Percentiles rank a stretch among this genome's conserved stretches.
Conservation (phyloP, 2,888 invertebrate genomes). For the Brenthis hecate region DNA sequence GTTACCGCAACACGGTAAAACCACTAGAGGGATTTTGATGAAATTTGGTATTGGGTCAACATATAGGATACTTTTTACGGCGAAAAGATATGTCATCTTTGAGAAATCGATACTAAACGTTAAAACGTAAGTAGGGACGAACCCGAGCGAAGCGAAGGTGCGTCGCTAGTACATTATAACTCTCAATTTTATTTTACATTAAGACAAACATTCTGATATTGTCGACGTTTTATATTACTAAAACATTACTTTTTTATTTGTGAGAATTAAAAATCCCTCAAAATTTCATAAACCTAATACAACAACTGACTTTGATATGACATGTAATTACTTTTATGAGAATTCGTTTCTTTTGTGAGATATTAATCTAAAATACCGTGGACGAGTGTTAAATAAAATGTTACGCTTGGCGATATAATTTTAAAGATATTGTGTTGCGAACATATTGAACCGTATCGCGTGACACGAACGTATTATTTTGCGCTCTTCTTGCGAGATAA, state of each 20-base stretch:
- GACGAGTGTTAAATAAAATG: constrained; percentile 38
- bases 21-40: too few species aligned
- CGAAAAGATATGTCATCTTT: too few species aligned
- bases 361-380: constrained; percentile 35
- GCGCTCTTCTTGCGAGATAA: constrained; percentile 36
- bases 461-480: constrained; percentile 39
- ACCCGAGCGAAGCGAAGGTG: too few species aligned
- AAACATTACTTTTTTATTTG: constrained; percentile 9
- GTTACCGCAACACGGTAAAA: too few species aligned
- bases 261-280: constrained; percentile 15
- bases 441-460: constrained; percentile 35
- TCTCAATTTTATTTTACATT: not conserved
- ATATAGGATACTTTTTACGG: too few species aligned
- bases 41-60: too few species aligned
- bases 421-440: constrained; percentile 38
- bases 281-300: constrained; percentile 35
- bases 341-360: constrained; percentile 35
- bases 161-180: not conserved
- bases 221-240: not conserved
- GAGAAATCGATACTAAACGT: too few species aligned
- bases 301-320: constrained; percentile 40
- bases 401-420: constrained; percentile 42
- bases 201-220: not conserved
- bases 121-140: too few species aligned
- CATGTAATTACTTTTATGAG: constrained; percentile 47